Conservation (phyloP, 2,113 vertebrate species). For the Odocoileus virginianus region DNA sequence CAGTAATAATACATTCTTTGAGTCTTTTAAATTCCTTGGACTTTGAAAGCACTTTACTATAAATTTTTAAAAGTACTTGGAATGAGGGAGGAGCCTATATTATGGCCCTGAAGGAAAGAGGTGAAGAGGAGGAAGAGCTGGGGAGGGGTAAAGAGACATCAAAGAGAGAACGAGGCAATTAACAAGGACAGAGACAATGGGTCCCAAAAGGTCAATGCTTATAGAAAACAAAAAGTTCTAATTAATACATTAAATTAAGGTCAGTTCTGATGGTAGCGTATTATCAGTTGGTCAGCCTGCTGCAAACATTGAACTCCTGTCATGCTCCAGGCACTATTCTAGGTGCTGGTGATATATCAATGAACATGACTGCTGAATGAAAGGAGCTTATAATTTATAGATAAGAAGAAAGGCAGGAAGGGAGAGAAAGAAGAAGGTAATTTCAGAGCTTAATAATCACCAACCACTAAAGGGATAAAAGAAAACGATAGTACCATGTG, state of each 20-base stretch:
- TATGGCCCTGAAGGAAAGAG: neutral
- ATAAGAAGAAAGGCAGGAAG: neutral
- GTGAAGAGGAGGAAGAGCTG: slow-evolving; percentile 8
- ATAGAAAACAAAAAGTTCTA: neutral
- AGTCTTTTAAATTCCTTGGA: neutral
- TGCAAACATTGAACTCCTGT: neutral
- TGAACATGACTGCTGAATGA: neutral
- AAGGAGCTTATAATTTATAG: neutral
- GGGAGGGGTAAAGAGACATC: neutral
- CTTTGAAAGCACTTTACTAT: neutral
- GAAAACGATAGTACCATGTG: neutral
- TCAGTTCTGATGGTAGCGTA: neutral
- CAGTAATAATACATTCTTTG: neutral
- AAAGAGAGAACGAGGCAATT: neutral
- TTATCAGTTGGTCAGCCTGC: neutral
- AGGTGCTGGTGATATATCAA: neutral
- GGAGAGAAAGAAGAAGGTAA: neutral
- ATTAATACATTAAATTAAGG: neutral
- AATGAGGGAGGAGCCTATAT: neutral
- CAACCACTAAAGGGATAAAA: neutral
- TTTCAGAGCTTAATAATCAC: neutral
- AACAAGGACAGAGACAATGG: neutral
- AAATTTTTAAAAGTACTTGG: neutral
- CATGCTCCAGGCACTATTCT: neutral
- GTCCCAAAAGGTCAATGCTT: neutral